Evolutionary conservation across 37 sponge, comb jelly and placozoan species (phyloP).

Genomic region (Tethya wilhelma): DNA sequence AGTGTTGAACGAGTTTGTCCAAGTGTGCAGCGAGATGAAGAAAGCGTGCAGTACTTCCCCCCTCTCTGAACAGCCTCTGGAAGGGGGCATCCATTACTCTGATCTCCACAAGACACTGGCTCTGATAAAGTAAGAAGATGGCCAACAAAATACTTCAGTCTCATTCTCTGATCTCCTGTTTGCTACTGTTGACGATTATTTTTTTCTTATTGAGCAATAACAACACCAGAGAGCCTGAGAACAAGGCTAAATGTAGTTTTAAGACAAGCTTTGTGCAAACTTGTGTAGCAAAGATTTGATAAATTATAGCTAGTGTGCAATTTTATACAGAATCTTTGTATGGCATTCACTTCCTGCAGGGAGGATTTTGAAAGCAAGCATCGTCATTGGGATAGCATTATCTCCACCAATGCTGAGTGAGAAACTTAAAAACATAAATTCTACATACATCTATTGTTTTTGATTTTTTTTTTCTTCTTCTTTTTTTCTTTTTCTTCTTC

Average conservation of each 20-base stretch:
- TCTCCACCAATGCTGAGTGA: slow-evolving; percentile 37
- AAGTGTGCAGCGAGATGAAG: slow-evolving; percentile 40
- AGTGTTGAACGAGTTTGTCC: slow-evolving; percentile 64
- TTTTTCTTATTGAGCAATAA: no score
- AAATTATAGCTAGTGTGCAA: no score
- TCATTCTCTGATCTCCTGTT: background rate
- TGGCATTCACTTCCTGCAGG: slow-evolving; percentile 11
- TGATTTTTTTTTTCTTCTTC: background rate
- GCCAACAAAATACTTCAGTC: background rate
- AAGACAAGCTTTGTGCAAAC: no score
- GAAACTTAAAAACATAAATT: background rate
- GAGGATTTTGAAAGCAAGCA: slow-evolving; percentile 39
- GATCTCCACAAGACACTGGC: background rate
- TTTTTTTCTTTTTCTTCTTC: background rate
- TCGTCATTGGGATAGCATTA: slow-evolving; percentile 33
- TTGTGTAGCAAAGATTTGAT: no score
- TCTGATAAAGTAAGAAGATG: background rate
- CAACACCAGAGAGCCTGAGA: no score
- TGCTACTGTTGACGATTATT: background rate
- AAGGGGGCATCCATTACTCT: background rate
- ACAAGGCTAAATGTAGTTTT: no score
- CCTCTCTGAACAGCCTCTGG: background rate
- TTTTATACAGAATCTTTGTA: no score
- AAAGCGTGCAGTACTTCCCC: background rate
- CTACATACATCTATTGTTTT: background rate